These are phyloP conservation scores for Plecotus auritus DNA, from an alignment of 2,113 vertebrate genomes.

Conservation along the genomic window DNA sequence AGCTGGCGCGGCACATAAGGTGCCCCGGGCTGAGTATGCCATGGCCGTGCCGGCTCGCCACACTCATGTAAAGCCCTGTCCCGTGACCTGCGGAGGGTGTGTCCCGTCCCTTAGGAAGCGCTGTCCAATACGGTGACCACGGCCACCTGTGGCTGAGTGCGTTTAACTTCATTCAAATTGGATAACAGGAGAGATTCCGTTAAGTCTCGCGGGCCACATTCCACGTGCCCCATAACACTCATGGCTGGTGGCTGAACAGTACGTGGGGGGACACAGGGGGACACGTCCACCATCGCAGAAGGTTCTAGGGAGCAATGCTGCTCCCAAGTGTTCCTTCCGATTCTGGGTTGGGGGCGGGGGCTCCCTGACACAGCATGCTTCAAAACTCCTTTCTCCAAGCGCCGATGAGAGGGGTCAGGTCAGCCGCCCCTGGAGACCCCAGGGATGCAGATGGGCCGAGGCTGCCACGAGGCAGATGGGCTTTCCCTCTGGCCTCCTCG, in stretches of 20 bases:
- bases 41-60: no score
- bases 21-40: no score
- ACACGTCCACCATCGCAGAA: not conserved
- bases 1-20: no score
- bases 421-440: not conserved
- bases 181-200: not conserved
- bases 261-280: no score
- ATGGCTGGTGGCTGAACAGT: accelerated
- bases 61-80: not conserved
- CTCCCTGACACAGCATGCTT: not conserved
- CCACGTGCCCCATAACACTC: accelerated
- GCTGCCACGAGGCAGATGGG: not conserved
- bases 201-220: not conserved
- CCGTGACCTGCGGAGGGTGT: not conserved
- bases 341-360: not conserved
- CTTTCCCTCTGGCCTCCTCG: not conserved
- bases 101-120: not conserved
- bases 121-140: not conserved
- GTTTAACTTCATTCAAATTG: not conserved
- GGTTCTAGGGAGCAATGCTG: not conserved
- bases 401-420: not conserved
- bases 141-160: not conserved
- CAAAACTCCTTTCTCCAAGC: not conserved
- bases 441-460: not conserved
- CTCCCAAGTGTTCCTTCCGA: not conserved